These are phyloP conservation scores for Noctua comes DNA, from an alignment of 2,888 invertebrate genomes.

Conservation along the genomic window DNA sequence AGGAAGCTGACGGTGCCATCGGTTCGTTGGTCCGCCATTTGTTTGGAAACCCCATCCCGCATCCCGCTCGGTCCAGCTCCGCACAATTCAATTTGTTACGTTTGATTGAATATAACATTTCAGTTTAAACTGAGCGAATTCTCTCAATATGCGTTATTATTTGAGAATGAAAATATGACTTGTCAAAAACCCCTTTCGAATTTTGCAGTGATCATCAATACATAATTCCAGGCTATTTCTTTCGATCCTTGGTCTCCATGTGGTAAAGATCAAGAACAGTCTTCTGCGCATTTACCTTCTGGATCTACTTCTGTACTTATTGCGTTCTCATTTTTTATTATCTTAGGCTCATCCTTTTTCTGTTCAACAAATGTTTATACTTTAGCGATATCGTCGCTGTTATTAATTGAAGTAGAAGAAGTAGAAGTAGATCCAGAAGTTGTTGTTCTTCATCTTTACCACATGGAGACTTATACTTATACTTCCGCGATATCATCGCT, in stretches of 20 bases:
- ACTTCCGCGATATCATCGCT: not conserved
- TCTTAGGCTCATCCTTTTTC: not conserved
- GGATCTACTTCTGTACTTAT: not conserved
- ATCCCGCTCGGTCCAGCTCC: slow-evolving; percentile 68
- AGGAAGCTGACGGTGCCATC: slow-evolving; percentile 62
- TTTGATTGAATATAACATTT: slow-evolving; percentile 65
- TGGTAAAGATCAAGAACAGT: not conserved
- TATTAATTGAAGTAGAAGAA: not conserved
- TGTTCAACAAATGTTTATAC: not conserved
- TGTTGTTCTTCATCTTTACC: no score
- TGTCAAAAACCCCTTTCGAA: not conserved
- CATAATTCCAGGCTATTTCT: not conserved
- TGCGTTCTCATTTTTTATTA: not conserved
- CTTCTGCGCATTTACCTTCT: not conserved
- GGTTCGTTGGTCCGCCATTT: slow-evolving; percentile 79
- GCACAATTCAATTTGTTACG: slow-evolving; percentile 74
- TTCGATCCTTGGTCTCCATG: not conserved
- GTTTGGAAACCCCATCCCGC: slow-evolving; percentile 76
- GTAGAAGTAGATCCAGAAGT: no score
- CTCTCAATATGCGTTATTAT: slow-evolving; percentile 52
- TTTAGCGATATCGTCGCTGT: not conserved
- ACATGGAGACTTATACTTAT: no score
- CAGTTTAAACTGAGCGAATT: slow-evolving; percentile 55
- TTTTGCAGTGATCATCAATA: slow-evolving; percentile 1
- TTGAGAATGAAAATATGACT: slow-evolving; percentile 35